Conservation (phyloP, 1,140 invertebrate genomes). For the Hyles euphorbiae region DNA sequence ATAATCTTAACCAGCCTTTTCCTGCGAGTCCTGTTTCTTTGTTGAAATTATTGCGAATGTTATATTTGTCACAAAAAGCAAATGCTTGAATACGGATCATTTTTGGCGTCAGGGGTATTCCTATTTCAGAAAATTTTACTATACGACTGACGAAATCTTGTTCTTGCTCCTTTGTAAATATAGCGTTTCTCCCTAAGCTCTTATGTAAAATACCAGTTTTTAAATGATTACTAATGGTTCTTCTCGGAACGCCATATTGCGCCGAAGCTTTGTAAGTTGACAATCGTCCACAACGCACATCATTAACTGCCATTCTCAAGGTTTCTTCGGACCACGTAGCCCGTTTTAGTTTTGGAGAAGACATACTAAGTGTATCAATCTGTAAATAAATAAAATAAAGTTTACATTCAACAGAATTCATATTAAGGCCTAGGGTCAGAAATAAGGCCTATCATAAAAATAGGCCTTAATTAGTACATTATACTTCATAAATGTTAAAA, state of each 20-base stretch:
- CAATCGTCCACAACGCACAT: background rate
- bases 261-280: conserved; percentile 1
- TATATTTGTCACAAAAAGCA: conserved; percentile 16
- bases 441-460: conserved; percentile 5
- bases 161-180: conserved; percentile 24
- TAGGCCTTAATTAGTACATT: background rate
- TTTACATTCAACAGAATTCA: background rate
- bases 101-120: conserved; percentile 27
- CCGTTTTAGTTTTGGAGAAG: background rate
- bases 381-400: background rate
- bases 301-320: background rate
- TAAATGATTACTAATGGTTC: conserved; percentile 6
- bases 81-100: conserved; percentile 24
- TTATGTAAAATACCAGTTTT: background rate
- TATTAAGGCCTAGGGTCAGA: background rate
- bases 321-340: background rate
- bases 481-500: background rate
- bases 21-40: too few relatives aligned
- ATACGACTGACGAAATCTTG: conserved; percentile 21
- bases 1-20: too few relatives aligned
- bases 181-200: background rate
- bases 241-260: conserved; percentile 6
- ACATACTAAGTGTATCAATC: background rate
- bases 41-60: too few relatives aligned
- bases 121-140: conserved; percentile 23